Evolutionary conservation across 2,797 vertebrate species (phyloP).

Genomic region (Muraenolepis orangiensis): DNA sequence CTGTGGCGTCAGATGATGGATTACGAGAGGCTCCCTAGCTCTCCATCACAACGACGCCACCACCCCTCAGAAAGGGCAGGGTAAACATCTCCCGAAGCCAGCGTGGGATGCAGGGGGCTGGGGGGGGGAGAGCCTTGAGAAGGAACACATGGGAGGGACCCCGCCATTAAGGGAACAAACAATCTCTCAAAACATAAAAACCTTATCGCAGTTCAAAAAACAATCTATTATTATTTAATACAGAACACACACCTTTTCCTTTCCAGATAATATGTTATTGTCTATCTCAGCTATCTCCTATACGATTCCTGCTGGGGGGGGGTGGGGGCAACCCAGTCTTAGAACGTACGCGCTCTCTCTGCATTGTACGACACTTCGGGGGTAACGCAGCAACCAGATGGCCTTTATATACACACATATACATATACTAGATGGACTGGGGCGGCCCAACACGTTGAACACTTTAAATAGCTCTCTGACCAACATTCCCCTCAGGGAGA

Average conservation of each 20-base stretch:
- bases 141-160: not conserved
- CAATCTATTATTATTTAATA: not conserved
- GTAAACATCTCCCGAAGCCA: not conserved
- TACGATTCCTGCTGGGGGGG: not conserved
- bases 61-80: not conserved
- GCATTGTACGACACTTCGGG: not conserved
- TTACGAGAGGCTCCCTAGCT: not conserved
- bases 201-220: not conserved
- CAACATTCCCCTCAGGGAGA: not conserved
- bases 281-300: no score
- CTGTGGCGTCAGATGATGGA: not conserved
- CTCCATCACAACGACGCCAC: not conserved
- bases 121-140: not conserved
- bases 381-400: not conserved
- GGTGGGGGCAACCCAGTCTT: not conserved
- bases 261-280: not conserved
- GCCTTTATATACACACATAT: not conserved
- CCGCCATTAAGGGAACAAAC: not conserved
- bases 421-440: not conserved
- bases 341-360: not conserved
- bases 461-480: not conserved
- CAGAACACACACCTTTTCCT: not conserved
- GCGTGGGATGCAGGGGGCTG: not conserved
- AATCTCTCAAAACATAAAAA: not conserved
- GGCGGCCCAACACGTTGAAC: not conserved